Evolutionary conservation across 2,113 vertebrate genomes (phyloP), one percentile per base, ranked within the genome.

Genomic region (Thunnus thynnus): DNA sequence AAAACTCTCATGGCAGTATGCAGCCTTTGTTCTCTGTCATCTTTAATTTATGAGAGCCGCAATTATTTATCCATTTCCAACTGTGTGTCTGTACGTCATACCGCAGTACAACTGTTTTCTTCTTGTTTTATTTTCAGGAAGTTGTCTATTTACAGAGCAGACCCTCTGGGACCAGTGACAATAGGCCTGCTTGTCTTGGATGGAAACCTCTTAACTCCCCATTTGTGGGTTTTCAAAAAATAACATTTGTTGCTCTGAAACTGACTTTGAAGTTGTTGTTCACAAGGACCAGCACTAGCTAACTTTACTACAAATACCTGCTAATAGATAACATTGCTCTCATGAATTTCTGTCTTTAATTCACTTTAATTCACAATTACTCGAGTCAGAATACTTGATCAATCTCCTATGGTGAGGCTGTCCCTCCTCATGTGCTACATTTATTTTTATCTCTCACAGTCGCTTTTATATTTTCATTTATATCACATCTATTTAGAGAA

Each of bases 11-110:
- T 79, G 70, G 36, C 51, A 64, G 60, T 72, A 73, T 25, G n/a
- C 36, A 83, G 83, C 72, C 81, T 92, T 92, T 91, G 86, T 86
- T 91, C 86, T 81, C 61, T 36, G 20, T 68, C 81, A 86, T 89
- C 80, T 87, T 87, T 92, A 83, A 90, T 88, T 87, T 61, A 91
- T 88, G 66, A 88, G 74, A 76, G 50, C 30, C 25, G 2, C 64
- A 80, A 80, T 91, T 86, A 91, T 88, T 86, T 76, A 82, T 92
- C 78, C 57, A 47, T 64, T 90, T 88, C 76, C 41, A 76, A 13
- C 68, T 20, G 30, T 13, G 62, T 13, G 46, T 72, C 47, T 77
- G 11, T 60, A n/a, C n/a, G n/a, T 81, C 72, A 73, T n/a, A n/a
- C 17, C 13, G 30, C 56, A 46, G 50, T 27, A 57, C 69, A 54